Base-by-base conservation (phyloP, 2,113 vertebrate species). In the Anser brachyrhynchus region DNA sequence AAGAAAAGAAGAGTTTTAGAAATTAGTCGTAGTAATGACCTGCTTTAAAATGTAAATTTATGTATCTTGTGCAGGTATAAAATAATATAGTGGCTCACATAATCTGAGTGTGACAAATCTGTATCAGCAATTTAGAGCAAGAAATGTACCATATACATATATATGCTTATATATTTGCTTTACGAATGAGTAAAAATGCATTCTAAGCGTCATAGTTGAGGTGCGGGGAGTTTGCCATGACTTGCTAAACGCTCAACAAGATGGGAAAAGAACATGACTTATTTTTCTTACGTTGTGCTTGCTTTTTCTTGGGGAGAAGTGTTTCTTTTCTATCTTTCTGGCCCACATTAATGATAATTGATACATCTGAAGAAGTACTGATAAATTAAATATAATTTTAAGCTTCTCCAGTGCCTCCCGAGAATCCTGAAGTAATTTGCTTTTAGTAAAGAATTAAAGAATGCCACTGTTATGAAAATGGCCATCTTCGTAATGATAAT, bases 371-470 rank as follows among this genome's bases (percentile, higher is more conserved):
- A 90, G 88, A 73, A 84, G 57, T 49, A 65, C 57, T 84, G 57
- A 81, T 87, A 94, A 90, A 96, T 95, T 86, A 92, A 95, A 92
- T 89, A 58, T 76, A 54, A 76, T 88, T 83, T 88, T 80, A 83
- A 85, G 70, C 73, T 89, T 84, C 73, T 89, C 51, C n/a, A 29
- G 86, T 70, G 74, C 70, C 88, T 94, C 66, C 54, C 70, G 54
- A 95, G 86, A 91, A 82, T 46, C 76, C 54, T 61, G 31, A 62
- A 93, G 76, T 69, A 78, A 89, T 96, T 94, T 90, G 43, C 90
- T 90, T 92, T 96, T 69, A 92, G 84, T 93, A 43, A 89, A 79
- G 83, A 84, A 82, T 87, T 93, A 62, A 82, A 90, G 77, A 52
- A 39, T 69, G 74, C 49, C 14, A 21, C 70, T 58, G 79, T 81